Percentiles rank a stretch among this genome's conserved stretches.
Evolutionary conservation across 2,888 invertebrate genomes (phyloP).

Genomic region (Epinotia nisella): DNA sequence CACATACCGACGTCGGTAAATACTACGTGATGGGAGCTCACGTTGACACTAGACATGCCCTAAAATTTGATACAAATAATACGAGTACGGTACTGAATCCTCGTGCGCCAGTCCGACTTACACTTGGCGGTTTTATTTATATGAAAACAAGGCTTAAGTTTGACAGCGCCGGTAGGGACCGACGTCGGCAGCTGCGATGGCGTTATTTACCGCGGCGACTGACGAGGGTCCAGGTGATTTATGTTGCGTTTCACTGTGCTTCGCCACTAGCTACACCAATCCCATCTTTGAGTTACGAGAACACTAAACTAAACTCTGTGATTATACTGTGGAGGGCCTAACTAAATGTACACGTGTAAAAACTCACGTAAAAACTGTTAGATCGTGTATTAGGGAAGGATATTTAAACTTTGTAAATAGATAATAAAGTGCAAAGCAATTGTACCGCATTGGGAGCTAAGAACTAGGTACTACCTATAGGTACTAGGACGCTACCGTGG

Average conservation of each 20-base stretch:
- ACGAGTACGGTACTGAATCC: no score
- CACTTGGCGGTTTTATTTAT: neutral
- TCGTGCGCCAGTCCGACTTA: neutral
- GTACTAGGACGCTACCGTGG: no score
- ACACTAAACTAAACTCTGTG: conserved; percentile 31
- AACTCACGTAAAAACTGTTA: no score
- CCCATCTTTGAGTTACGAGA: conserved; percentile 33
- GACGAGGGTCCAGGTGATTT: conserved; percentile 80
- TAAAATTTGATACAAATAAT: no score
- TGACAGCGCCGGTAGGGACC: conserved; percentile 47
- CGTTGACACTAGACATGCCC: no score
- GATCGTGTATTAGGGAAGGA: no score
- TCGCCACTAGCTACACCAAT: conserved; percentile 52
- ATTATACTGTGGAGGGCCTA: neutral
- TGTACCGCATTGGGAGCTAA: no score
- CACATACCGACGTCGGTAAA: no score
- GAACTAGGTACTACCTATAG: no score
- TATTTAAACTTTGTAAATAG: no score
- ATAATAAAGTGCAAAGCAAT: no score
- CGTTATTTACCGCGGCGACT: conserved; percentile 69
- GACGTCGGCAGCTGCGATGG: conserved; percentile 63
- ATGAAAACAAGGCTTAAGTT: conserved; percentile 8
- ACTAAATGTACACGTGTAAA: neutral
- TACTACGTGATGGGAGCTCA: no score
- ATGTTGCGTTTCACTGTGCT: conserved; percentile 75